phyloP scores from a whole-genome alignment of 2,113 vertebrate genomes.

The Regulus satrapa region DNA sequence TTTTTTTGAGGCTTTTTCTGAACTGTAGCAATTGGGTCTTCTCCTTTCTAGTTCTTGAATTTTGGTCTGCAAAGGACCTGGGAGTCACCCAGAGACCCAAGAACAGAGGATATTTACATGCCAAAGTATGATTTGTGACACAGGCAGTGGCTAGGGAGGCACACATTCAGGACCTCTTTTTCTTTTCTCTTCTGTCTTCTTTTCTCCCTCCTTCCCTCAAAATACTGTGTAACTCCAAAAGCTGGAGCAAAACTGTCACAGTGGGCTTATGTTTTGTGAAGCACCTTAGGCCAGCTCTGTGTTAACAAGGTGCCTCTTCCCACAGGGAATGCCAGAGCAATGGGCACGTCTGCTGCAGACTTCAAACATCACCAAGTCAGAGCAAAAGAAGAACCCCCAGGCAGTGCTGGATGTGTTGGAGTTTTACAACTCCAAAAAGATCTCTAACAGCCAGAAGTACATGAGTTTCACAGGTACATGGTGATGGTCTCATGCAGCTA shows the following conservation, averaged over 20 bases:
- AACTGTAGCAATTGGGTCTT: background rate
- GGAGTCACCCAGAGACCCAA: background rate
- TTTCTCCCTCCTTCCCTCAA: background rate
- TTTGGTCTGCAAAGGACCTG: background rate
- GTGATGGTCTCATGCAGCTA: rapidly evolving
- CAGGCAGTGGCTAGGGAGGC: background rate
- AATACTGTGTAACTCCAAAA: background rate
- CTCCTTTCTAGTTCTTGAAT: background rate
- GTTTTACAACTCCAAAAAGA: conserved; percentile 97
- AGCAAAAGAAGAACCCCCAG: conserved; percentile 98
- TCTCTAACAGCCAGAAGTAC: conserved; percentile 93
- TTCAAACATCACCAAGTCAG: conserved; percentile 94
- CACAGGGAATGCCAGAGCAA: conserved; percentile 94
- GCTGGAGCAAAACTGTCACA: background rate
- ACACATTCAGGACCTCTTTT: background rate
- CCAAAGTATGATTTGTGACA: background rate
- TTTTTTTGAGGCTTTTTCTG: background rate
- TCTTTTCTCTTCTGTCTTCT: background rate
- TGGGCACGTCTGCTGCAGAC: conserved; percentile 95
- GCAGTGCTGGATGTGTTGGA: conserved; percentile 92
- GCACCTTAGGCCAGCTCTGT: rapidly evolving
- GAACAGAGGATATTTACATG: background rate
- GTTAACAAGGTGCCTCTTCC: background rate
- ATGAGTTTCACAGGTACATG: conserved; percentile 92
- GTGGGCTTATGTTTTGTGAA: background rate